A percentile compares a stretch with the other conserved stretches of the same genome.
Conservation (phyloP, 2,888 invertebrate genomes). For the Phyllotreta cruciferae region DNA sequence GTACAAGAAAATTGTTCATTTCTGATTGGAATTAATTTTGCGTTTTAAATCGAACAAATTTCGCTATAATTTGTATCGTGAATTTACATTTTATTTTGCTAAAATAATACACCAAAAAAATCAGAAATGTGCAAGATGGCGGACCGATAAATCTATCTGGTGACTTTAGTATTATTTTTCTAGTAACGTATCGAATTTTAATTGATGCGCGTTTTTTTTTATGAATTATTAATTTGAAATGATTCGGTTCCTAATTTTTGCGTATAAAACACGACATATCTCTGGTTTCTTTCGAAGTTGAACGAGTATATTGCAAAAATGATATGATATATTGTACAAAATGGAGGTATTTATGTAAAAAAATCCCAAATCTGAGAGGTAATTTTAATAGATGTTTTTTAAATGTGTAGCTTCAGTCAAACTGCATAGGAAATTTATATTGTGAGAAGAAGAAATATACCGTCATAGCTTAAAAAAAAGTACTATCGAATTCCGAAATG, state of each 20-base stretch:
- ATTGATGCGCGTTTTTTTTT: not conserved
- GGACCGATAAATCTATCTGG: not conserved
- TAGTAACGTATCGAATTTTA: not conserved
- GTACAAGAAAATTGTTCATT: too few species aligned
- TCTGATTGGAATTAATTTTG: not conserved
- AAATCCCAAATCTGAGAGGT: slow-evolving; percentile 32
- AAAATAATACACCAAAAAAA: not conserved
- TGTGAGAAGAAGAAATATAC: slow-evolving; percentile 41
- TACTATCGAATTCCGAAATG: slow-evolving; percentile 56
- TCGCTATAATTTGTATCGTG: too few species aligned
- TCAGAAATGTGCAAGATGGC: too few species aligned
- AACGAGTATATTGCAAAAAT: slow-evolving; percentile 13
- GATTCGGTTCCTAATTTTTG: slow-evolving; percentile 21
- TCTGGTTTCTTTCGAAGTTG: slow-evolving; percentile 9
- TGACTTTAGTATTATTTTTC: not conserved
- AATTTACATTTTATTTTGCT: slow-evolving; percentile 2
- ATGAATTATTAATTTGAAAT: slow-evolving; percentile 5
- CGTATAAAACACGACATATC: slow-evolving; percentile 21
- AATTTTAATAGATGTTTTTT: slow-evolving; percentile 53
- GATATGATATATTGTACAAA: slow-evolving; percentile 30
- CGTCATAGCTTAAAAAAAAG: slow-evolving; percentile 49
- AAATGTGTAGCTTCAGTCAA: slow-evolving; percentile 57
- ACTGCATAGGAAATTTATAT: slow-evolving; percentile 39
- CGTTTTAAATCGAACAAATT: not conserved
- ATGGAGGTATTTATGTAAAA: slow-evolving; percentile 36